Evolutionary conservation across 2,797 vertebrate genomes (phyloP), one percentile per base, ranked within the genome.

Genomic region (Lindbergichthys nudifrons): DNA sequence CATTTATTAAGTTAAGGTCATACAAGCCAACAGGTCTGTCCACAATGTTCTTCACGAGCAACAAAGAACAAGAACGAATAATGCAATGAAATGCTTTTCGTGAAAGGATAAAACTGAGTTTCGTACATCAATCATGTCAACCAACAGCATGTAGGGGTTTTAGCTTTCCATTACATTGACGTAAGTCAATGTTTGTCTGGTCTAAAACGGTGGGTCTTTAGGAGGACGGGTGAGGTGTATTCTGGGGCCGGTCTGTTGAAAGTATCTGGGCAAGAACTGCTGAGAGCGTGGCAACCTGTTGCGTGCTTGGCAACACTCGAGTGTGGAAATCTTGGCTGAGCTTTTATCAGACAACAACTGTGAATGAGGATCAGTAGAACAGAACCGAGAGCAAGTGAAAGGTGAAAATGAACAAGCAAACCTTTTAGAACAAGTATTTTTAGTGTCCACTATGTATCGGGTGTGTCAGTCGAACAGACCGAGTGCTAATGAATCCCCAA

Each of bases 281-380:
- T 70, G 15, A 81, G 41, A 68, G 57, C 21, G 8, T 36, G 32
- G 7, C 32, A 36, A 36, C 32, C 32, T 36, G 32, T 6, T 0
- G 67, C 14, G 12, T 86, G 80, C 89, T 82, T 1, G 67, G 86
- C 79, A 90, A 90, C 88, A 26, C 59, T 73, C 5, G 2, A 91
- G 90, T 62, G 74, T 18, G 42, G 54, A 80, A 26, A 66, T 75
- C 45, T 63, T 42, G 12, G 45, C n/a, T 1, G 39, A 61, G 66
- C 56, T 23, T 23, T 79, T 85, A 81, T 72, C 11, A 54, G 72
- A 85, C 86, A 73, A 16, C 14, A 81, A 26, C 54, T 0, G 62
- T 48, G 51, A 52, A 59, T 18, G 45, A 43, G 41, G 51, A 43
- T 76, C 66, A 66, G 86, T 59, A 70, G 23, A 42, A 39, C 6